A percentile compares a stretch with the other conserved stretches of the same genome.
Evolutionary conservation across 2,797 vertebrate genomes (phyloP).

Genomic region (Cossypha caffra): DNA sequence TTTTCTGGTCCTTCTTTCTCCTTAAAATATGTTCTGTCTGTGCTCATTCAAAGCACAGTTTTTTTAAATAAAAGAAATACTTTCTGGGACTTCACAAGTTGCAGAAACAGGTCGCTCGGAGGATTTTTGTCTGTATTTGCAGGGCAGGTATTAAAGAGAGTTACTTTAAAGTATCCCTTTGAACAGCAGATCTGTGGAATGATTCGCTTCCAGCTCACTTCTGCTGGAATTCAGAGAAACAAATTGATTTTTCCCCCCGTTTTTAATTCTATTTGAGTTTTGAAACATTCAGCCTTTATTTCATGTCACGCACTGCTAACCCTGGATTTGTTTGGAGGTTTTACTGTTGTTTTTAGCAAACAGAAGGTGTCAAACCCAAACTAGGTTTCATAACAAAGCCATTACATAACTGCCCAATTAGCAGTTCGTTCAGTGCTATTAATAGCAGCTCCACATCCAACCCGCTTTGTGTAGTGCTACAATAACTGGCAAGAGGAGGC

Average conservation of each 20-base stretch:
- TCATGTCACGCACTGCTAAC: background rate
- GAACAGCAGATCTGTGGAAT: background rate
- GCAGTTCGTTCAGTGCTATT: constrained; percentile 47
- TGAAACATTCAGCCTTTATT: constrained; percentile 6
- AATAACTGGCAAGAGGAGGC: background rate
- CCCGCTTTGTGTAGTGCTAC: background rate
- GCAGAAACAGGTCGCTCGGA: background rate
- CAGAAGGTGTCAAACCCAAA: constrained; percentile 63
- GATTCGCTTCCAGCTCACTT: background rate
- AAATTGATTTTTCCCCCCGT: background rate
- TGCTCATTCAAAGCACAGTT: background rate
- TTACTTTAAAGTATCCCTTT: background rate
- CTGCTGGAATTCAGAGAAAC: background rate
- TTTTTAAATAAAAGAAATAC: background rate
- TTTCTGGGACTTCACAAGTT: background rate
- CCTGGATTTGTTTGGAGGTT: background rate
- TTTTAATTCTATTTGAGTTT: background rate
- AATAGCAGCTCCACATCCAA: constrained; percentile 59
- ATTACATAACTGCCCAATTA: constrained; percentile 69
- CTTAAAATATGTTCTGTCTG: background rate
- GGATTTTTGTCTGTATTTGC: background rate
- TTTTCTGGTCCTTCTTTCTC: background rate
- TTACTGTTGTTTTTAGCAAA: constrained; percentile 42
- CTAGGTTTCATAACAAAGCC: constrained; percentile 48
- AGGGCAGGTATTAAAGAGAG: background rate